These are phyloP conservation scores for Isoperla grammatica DNA, from an alignment of 2,888 invertebrate species.

Conservation along the genomic window DNA sequence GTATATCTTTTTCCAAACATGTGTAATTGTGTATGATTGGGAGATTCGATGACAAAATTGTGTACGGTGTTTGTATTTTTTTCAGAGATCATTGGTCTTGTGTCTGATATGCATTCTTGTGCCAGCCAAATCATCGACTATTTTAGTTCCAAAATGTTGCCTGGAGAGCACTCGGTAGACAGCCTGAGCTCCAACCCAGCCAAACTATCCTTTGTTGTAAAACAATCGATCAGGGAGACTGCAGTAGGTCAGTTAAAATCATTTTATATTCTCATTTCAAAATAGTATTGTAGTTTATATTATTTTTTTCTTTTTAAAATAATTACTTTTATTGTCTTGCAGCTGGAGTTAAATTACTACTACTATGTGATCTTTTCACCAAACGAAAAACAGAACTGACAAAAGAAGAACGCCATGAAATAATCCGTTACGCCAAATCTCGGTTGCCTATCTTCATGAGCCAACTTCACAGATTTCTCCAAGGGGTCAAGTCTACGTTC, in stretches of 20 bases:
- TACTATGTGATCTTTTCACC: slow-evolving; percentile 60
- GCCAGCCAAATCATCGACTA: slow-evolving; percentile 56
- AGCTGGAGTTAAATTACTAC: slow-evolving; percentile 51
- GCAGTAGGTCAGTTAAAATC: slow-evolving; percentile 48
- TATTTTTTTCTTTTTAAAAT: background rate
- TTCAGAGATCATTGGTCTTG: slow-evolving; percentile 57
- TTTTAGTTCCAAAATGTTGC: slow-evolving; percentile 45
- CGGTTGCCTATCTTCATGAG: slow-evolving; percentile 60
- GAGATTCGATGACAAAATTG: too few relatives aligned
- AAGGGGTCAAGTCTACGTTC: slow-evolving; percentile 54
- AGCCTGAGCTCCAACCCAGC: slow-evolving; percentile 50
- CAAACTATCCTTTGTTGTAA: slow-evolving; percentile 55
- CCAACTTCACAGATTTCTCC: slow-evolving; percentile 55
- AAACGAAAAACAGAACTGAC: slow-evolving; percentile 56
- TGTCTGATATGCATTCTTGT: slow-evolving; percentile 58
- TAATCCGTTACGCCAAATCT: slow-evolving; percentile 59
- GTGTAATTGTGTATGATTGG: background rate
- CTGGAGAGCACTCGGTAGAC: slow-evolving; percentile 38
- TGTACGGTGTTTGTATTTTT: slow-evolving; percentile 34
- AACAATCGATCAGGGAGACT: slow-evolving; percentile 56
- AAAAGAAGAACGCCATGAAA: slow-evolving; percentile 58
- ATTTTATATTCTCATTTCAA: slow-evolving; percentile 6
- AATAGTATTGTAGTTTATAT: background rate
- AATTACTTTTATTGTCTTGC: slow-evolving; percentile 28
- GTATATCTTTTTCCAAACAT: too few relatives aligned